A percentile compares a stretch with the other conserved stretches of the same genome.
Conservation (phyloP, 2,888 invertebrate genomes). For the Brachynemurus nebulosus region DNA sequence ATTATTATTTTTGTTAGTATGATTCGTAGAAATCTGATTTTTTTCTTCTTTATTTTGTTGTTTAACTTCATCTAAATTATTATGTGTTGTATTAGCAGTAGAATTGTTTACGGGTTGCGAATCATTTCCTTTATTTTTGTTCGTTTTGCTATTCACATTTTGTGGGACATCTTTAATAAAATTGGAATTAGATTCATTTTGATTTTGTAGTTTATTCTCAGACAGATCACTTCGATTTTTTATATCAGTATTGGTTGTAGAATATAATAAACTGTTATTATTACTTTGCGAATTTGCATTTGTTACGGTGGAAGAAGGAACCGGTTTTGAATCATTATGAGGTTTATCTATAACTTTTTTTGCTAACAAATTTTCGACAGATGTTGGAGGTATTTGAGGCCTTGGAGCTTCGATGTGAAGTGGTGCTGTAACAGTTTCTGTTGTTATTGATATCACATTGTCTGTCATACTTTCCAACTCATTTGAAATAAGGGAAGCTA, state of each 20-base stretch:
- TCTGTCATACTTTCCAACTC: too few species aligned
- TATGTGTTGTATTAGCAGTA: background rate
- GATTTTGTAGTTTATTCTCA: too few species aligned
- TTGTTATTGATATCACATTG: slow-evolving; percentile 28
- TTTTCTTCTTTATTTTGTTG: background rate
- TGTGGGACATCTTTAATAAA: too few species aligned
- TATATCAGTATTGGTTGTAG: too few species aligned
- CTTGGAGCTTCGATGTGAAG: slow-evolving; percentile 30
- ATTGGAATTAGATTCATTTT: too few species aligned
- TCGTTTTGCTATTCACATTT: too few species aligned
- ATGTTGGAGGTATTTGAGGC: slow-evolving; percentile 19
- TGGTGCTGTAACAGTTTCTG: slow-evolving; percentile 29
- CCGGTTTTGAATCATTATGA: background rate
- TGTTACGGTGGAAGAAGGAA: too few species aligned
- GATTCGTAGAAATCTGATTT: background rate
- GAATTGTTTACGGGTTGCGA: too few species aligned
- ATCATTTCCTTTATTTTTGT: background rate
- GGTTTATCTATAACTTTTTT: slow-evolving; percentile 1
- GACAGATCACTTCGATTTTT: too few species aligned
- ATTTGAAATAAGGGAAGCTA: slow-evolving; percentile 24
- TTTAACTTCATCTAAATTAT: too few species aligned
- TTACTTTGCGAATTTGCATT: too few species aligned
- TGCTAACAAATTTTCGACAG: slow-evolving; percentile 7
- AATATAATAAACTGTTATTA: too few species aligned
- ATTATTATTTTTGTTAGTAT: background rate